phyloP scores from a whole-genome alignment of 2,113 vertebrate genomes.

The Grantiella picta region DNA sequence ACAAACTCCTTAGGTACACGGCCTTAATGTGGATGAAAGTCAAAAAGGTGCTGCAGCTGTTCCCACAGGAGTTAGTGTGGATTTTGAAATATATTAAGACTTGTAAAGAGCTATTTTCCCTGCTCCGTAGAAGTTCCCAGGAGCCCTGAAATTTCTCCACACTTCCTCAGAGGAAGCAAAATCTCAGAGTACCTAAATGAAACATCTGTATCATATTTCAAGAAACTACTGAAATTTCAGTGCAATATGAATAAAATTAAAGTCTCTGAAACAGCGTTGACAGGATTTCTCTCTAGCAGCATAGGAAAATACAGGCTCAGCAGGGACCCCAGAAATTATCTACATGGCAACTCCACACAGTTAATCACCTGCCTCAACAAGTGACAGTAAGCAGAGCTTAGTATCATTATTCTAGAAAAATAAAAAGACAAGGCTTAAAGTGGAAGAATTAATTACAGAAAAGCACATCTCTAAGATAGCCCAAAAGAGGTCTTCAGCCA shows the following conservation, averaged over 20 bases:
- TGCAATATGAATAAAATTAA: neutral
- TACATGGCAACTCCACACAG: neutral
- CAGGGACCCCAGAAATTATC: neutral
- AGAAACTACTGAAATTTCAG: neutral
- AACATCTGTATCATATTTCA: neutral
- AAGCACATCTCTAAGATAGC: neutral
- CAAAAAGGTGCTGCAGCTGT: neutral
- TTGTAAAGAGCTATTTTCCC: neutral
- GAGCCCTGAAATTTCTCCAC: neutral
- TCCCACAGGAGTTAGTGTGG: neutral
- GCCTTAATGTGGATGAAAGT: neutral
- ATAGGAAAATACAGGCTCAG: neutral
- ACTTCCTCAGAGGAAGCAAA: neutral
- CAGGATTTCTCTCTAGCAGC: neutral
- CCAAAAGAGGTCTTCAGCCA: neutral
- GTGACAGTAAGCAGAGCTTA: neutral
- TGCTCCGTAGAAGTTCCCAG: neutral
- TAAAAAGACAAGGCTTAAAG: neutral
- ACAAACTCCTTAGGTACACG: neutral
- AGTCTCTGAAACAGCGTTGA: neutral
- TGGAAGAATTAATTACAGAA: neutral
- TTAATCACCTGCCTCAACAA: neutral
- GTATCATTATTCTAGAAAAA: neutral
- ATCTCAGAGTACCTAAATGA: neutral
- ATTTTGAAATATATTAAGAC: neutral